Evolutionary conservation across 2,797 vertebrate species (phyloP).

Genomic region (Setipinna tenuifilis): DNA sequence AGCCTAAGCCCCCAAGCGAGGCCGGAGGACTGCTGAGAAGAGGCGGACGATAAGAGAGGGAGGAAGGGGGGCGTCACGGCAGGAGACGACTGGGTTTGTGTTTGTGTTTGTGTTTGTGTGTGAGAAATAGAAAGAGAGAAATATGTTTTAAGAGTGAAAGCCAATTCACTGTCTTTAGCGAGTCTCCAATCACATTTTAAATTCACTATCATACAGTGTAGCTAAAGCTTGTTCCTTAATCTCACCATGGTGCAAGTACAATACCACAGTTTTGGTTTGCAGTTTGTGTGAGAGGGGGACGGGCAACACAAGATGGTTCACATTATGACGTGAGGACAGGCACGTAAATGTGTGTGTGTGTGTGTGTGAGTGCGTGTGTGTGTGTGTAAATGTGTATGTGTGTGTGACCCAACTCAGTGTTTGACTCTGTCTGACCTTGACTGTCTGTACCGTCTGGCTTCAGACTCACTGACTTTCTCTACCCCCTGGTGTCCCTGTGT

Average conservation of each 20-base stretch:
- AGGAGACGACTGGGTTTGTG: background rate
- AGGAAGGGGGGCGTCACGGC: background rate
- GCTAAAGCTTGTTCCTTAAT: no score
- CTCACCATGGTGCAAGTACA: no score
- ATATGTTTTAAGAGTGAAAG: no score
- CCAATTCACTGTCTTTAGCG: no score
- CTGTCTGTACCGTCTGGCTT: slow-evolving; percentile 6
- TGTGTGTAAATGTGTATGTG: background rate
- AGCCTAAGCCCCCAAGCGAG: background rate
- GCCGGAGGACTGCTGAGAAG: background rate
- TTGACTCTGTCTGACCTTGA: background rate
- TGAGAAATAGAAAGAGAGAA: no score
- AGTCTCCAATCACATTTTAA: no score
- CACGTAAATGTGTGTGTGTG: background rate
- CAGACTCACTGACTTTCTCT: background rate
- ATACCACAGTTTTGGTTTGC: no score
- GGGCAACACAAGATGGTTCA: slow-evolving; percentile 35
- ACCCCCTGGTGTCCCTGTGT: background rate
- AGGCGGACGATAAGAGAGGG: background rate
- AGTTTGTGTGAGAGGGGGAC: background rate
- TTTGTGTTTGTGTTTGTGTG: background rate
- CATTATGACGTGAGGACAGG: slow-evolving; percentile 38
- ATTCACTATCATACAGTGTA: no score
- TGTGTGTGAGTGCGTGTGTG: no score
- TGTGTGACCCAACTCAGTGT: background rate